These are phyloP conservation scores for Oscheius sp. DNA, from an alignment of 2,888 invertebrate genomes.

Conservation along the genomic window DNA sequence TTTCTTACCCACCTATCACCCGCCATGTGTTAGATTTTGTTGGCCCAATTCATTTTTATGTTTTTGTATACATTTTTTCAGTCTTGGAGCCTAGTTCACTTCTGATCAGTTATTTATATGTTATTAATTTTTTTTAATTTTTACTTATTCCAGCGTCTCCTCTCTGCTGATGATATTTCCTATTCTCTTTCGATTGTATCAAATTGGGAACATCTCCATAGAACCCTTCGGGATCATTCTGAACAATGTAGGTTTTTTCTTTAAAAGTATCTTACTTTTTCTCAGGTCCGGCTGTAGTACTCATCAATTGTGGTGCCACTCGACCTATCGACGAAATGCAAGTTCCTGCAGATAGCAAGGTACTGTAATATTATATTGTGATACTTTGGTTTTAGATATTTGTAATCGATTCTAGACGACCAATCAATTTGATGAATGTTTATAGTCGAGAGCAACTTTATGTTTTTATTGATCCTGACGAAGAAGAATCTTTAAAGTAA, in stretches of 20 bases:
- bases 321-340: constrained; percentile 46
- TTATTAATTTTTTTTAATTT: too few relatives aligned
- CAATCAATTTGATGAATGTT: constrained; percentile 64
- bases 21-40: too few relatives aligned
- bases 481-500: constrained; percentile 36
- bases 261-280: neutral
- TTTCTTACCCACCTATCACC: too few relatives aligned
- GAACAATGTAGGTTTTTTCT: constrained; percentile 40
- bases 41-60: too few relatives aligned
- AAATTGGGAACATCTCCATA: constrained; percentile 51
- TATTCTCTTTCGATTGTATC: constrained; percentile 56
- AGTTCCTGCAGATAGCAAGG: constrained; percentile 39
- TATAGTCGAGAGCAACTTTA: constrained; percentile 48
- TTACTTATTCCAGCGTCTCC: constrained; percentile 53
- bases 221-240: constrained; percentile 41
- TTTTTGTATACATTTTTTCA: too few relatives aligned
- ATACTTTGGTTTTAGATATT: constrained; percentile 39
- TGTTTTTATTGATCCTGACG: constrained; percentile 38
- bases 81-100: too few relatives aligned
- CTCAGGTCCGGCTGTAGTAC: constrained; percentile 43
- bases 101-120: too few relatives aligned
- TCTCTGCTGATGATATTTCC: constrained; percentile 60
- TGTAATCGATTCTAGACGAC: constrained; percentile 63
- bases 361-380: neutral
- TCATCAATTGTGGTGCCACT: constrained; percentile 64